A percentile compares a stretch with the other conserved stretches of the same genome.
These are phyloP conservation scores for Drosophila biarmipes DNA, from an alignment of 1,140 invertebrate genomes.

Conservation along the genomic window DNA sequence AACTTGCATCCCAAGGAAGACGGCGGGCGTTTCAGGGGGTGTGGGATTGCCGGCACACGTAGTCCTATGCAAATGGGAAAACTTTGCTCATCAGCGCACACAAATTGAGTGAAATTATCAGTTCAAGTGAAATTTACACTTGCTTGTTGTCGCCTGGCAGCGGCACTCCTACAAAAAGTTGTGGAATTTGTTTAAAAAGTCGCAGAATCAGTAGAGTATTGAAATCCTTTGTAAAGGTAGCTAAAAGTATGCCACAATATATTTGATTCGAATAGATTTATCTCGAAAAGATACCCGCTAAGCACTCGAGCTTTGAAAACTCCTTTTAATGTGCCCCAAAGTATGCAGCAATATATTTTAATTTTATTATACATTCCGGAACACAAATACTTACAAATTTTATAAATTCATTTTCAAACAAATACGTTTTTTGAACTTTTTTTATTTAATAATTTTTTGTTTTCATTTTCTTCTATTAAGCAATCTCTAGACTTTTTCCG, in stretches of 20 bases:
- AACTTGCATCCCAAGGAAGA: constrained; percentile 31
- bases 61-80: constrained; percentile 80
- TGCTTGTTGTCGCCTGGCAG: constrained; percentile 58
- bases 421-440: not conserved
- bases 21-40: not conserved
- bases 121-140: constrained; percentile 83
- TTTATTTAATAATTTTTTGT: not conserved
- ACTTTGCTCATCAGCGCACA: constrained; percentile 82
- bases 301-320: too few relatives aligned
- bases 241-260: too few relatives aligned
- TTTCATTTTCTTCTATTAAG: too few relatives aligned
- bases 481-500: not conserved
- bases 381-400: too few relatives aligned
- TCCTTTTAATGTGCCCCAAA: too few relatives aligned
- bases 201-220: not conserved
- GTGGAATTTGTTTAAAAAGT: not conserved
- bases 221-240: not conserved
- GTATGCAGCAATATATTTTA: too few relatives aligned
- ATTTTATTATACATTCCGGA: too few relatives aligned
- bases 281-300: too few relatives aligned
- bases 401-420: too few relatives aligned
- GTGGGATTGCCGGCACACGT: constrained; percentile 56
- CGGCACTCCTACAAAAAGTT: constrained; percentile 19
- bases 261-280: too few relatives aligned
- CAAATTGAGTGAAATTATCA: constrained; percentile 83